These are phyloP conservation scores for Hippocampus comes DNA, from an alignment of 2,113 vertebrate species.

Conservation along the genomic window DNA sequence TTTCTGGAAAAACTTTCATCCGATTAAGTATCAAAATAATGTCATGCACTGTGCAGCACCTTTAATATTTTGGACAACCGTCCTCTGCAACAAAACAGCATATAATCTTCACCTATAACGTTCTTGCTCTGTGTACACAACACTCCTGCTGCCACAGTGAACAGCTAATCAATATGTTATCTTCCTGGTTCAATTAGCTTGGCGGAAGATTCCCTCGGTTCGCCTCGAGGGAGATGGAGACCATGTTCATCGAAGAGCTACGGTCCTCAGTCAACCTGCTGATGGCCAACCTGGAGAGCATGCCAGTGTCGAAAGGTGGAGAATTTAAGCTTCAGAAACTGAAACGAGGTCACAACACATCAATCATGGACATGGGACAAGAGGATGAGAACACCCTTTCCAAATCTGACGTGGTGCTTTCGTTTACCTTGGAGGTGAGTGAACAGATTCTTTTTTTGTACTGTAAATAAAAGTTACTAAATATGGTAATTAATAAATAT, in stretches of 20 bases:
- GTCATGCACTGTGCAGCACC: too few species aligned
- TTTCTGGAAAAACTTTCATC: too few species aligned
- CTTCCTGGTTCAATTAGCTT: conserved; percentile 55
- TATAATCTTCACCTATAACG: too few species aligned
- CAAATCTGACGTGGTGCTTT: conserved; percentile 94
- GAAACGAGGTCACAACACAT: conserved; percentile 94
- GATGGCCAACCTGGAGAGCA: conserved; percentile 98
- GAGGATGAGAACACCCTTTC: conserved; percentile 98
- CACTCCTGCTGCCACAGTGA: too few species aligned
- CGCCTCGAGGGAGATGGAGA: conserved; percentile 95
- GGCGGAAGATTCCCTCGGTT: conserved; percentile 94
- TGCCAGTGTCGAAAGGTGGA: conserved; percentile 97
- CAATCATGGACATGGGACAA: conserved; percentile 98
- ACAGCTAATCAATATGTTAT: not conserved
- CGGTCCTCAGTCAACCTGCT: conserved; percentile 95
- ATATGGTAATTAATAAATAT: too few species aligned
- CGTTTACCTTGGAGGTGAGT: conserved; percentile 91
- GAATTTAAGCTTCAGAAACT: conserved; percentile 99
- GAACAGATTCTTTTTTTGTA: not conserved
- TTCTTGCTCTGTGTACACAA: too few species aligned
- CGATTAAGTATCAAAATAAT: too few species aligned
- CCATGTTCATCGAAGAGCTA: conserved; percentile 94
- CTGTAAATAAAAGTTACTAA: too few species aligned
- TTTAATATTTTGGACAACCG: too few species aligned
- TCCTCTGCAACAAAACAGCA: too few species aligned